phyloP scores from a whole-genome alignment of 2,888 invertebrate species.

The Spialia ferax region DNA sequence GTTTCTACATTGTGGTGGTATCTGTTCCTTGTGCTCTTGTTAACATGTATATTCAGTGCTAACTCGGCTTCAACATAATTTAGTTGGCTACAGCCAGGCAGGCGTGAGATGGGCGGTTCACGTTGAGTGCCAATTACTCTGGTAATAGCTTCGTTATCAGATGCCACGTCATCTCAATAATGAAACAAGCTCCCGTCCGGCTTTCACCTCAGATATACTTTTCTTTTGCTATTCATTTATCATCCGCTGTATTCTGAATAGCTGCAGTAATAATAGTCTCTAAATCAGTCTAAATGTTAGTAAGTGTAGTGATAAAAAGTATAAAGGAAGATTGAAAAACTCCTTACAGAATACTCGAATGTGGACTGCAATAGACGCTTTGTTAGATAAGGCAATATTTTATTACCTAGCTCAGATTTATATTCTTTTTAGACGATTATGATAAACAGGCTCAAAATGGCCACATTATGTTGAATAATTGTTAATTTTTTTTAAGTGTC shows the following conservation, averaged over 20 bases:
- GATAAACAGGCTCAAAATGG: slow-evolving; percentile 8
- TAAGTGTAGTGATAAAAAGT: not conserved
- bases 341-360: not conserved
- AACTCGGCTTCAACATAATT: slow-evolving; percentile 37
- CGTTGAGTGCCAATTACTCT: slow-evolving; percentile 68
- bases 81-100: slow-evolving; percentile 31
- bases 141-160: slow-evolving; percentile 77
- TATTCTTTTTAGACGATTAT: not conserved
- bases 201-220: slow-evolving; percentile 55
- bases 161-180: slow-evolving; percentile 66
- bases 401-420: too few relatives aligned
- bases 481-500: too few relatives aligned
- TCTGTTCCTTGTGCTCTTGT: slow-evolving; percentile 27
- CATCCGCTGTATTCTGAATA: not conserved
- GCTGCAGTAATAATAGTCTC: too few relatives aligned
- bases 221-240: slow-evolving; percentile 22
- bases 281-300: not conserved
- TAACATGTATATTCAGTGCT: slow-evolving; percentile 38
- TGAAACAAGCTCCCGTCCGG: slow-evolving; percentile 60
- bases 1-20: not conserved
- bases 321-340: not conserved
- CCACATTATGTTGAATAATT: slow-evolving; percentile 20
- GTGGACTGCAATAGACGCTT: not conserved
- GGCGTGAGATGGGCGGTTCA: slow-evolving; percentile 55
- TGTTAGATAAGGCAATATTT: not conserved